Percentiles rank a stretch among this genome's conserved stretches.
Conservation (phyloP, 2,113 vertebrate genomes). For the Puntigrus tetrazona region DNA sequence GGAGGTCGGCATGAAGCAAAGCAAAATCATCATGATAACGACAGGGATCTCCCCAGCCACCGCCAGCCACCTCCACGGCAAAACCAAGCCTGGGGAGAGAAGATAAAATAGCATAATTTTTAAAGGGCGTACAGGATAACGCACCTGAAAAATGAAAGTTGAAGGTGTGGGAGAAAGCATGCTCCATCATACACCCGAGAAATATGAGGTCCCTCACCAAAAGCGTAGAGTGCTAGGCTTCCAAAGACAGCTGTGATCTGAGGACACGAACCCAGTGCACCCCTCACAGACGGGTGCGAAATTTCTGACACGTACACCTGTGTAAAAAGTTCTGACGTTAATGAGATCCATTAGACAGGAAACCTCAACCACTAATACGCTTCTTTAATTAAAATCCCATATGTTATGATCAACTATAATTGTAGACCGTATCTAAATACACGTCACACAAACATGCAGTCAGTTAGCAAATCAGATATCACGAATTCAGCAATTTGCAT, state of each 20-base stretch:
- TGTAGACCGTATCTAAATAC: background rate
- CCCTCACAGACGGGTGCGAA: constrained; percentile 83
- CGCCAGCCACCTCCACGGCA: constrained; percentile 92
- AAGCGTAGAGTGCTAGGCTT: constrained; percentile 80
- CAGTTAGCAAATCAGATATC: too few relatives aligned
- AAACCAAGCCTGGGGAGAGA: constrained; percentile 74
- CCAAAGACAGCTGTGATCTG: constrained; percentile 93
- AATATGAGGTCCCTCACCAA: constrained; percentile 75
- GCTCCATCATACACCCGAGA: background rate
- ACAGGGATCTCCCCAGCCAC: constrained; percentile 82
- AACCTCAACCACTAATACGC: background rate
- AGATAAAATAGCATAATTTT: background rate
- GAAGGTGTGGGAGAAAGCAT: background rate
- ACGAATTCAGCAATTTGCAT: too few relatives aligned
- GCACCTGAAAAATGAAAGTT: constrained; percentile 3
- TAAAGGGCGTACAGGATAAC: background rate
- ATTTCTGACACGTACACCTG: constrained; percentile 97
- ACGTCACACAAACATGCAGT: background rate
- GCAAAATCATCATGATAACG: constrained; percentile 79
- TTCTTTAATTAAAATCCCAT: background rate
- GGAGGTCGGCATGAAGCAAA: constrained; percentile 89
- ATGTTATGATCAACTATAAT: background rate
- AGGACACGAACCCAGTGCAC: constrained; percentile 86
- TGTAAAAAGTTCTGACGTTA: constrained; percentile 1
- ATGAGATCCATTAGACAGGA: background rate